Evolutionary conservation across 2,888 invertebrate species (phyloP).

Genomic region (Agrotis puta): DNA sequence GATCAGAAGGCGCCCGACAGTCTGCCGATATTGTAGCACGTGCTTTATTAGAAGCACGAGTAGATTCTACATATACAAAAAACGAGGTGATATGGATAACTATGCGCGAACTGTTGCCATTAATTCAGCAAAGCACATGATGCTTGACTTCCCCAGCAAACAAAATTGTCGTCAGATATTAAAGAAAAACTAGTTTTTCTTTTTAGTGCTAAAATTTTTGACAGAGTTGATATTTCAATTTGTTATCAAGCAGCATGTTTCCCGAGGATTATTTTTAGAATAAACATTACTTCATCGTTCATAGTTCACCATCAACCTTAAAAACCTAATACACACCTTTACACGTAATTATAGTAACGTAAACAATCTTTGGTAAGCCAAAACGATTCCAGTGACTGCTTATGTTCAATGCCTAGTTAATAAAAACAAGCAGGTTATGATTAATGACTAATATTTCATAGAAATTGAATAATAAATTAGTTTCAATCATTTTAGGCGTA

Average conservation of each 20-base stretch:
- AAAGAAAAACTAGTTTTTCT: background rate
- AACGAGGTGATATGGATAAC: background rate
- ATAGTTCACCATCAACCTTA: too few relatives aligned
- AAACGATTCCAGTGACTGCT: slow-evolving; percentile 37
- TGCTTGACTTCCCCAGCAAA: too few relatives aligned
- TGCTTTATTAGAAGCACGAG: slow-evolving; percentile 54
- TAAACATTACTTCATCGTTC: too few relatives aligned
- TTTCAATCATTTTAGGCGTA: slow-evolving; percentile 13
- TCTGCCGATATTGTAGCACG: slow-evolving; percentile 69
- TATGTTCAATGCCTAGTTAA: slow-evolving; percentile 36
- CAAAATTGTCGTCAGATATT: background rate
- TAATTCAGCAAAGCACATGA: background rate
- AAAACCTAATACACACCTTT: slow-evolving; percentile 20
- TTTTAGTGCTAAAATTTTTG: background rate
- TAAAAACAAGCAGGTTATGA: slow-evolving; percentile 45
- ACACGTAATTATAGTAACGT: slow-evolving; percentile 22
- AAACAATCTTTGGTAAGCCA: slow-evolving; percentile 18
- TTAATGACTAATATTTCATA: slow-evolving; percentile 23
- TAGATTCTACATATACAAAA: slow-evolving; percentile 33
- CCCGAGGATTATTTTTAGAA: too few relatives aligned
- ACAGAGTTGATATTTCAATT: background rate
- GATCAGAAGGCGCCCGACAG: slow-evolving; percentile 69
- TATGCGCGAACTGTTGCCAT: background rate
- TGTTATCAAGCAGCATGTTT: background rate
- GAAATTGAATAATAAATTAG: slow-evolving; percentile 33